Evolutionary conservation across 1,140 invertebrate genomes (phyloP).

Genomic region (Neuroterus valhalla): DNA sequence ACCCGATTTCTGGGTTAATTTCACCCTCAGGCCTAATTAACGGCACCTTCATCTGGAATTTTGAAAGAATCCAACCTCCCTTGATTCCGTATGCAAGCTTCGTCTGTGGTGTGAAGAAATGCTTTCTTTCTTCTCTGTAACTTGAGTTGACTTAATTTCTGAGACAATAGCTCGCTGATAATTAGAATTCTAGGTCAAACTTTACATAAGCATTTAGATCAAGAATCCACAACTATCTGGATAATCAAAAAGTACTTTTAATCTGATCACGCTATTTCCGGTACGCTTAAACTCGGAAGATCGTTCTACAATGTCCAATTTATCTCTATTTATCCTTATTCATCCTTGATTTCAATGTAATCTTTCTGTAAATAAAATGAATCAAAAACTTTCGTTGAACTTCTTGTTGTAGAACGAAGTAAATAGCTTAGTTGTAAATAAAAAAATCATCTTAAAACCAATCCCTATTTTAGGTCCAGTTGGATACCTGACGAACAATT

Average conservation of each 20-base stretch:
- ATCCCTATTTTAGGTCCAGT: no score
- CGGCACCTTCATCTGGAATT: constrained; percentile 10
- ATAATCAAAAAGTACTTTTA: no score
- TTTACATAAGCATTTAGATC: constrained; percentile 60
- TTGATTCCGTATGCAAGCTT: constrained; percentile 39
- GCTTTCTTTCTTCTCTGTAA: background rate
- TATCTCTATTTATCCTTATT: no score
- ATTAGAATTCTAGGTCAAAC: constrained; percentile 60
- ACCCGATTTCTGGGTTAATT: constrained; percentile 59
- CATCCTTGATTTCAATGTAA: no score
- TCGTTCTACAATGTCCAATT: no score
- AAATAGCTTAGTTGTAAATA: no score
- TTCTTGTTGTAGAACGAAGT: no score
- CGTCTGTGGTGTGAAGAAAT: constrained; percentile 32
- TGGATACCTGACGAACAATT: no score
- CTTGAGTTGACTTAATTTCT: background rate
- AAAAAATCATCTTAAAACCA: no score
- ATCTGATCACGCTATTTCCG: no score
- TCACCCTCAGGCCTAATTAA: constrained; percentile 43
- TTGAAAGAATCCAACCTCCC: constrained; percentile 2
- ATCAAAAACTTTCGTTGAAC: background rate
- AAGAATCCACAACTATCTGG: no score
- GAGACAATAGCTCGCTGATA: constrained; percentile 34
- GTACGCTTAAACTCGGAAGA: no score
- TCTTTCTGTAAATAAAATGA: background rate